phyloP scores from a whole-genome alignment of 2,113 vertebrate genomes.

The Nibea coibor region DNA sequence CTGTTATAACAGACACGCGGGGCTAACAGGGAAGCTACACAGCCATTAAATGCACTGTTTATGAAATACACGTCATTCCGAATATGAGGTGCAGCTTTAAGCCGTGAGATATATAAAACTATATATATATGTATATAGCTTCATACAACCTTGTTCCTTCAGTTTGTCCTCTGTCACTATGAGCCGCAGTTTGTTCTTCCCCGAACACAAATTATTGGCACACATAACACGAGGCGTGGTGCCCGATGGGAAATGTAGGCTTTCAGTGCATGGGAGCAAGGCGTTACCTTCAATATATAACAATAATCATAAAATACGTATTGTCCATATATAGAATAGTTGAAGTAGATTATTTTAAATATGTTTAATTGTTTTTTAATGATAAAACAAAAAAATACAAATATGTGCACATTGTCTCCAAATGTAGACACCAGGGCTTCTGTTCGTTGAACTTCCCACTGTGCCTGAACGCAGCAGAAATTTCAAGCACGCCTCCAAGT shows the following conservation, averaged over 20 bases:
- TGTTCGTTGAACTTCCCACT: too few relatives aligned
- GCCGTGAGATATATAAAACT: too few relatives aligned
- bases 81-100: accelerated
- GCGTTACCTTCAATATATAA: background rate
- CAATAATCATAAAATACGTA: background rate
- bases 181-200: conserved; percentile 13
- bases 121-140: too few relatives aligned
- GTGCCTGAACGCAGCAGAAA: background rate
- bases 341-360: too few relatives aligned
- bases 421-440: background rate
- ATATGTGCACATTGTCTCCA: background rate
- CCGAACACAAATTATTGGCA: conserved; percentile 49
- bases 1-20: background rate
- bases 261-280: accelerated
- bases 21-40: background rate
- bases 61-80: background rate
- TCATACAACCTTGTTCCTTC: conserved; percentile 54
- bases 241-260: conserved; percentile 70
- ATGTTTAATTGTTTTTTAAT: background rate
- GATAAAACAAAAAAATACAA: background rate
- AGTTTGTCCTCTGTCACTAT: conserved; percentile 56
- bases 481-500: background rate
- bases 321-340: too few relatives aligned
- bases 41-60: background rate
- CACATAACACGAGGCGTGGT: background rate